phyloP scores from a whole-genome alignment of 2,797 vertebrate species.

The Megalops cyprinoides region DNA sequence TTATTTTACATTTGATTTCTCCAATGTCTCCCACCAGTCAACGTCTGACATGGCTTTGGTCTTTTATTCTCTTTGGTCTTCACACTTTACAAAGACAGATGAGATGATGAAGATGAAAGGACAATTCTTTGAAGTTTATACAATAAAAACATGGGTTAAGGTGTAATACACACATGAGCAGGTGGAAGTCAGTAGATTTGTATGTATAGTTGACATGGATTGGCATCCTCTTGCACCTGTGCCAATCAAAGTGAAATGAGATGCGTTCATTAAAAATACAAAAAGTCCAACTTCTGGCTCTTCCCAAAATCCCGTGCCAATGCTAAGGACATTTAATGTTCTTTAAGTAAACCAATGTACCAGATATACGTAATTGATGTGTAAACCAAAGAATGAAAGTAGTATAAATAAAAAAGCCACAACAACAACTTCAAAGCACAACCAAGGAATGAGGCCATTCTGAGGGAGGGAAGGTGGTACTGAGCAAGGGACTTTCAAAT shows the following conservation, averaged over 20 bases:
- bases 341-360: neutral
- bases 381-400: neutral
- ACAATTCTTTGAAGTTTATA: neutral
- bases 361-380: neutral
- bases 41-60: conserved; percentile 1
- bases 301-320: neutral
- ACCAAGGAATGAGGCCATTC: neutral
- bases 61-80: conserved; percentile 21
- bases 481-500: neutral
- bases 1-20: conserved; percentile 10
- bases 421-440: neutral
- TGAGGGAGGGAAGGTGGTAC: neutral
- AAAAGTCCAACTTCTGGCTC: neutral
- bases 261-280: neutral
- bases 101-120: conserved; percentile 5
- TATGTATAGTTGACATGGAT: neutral
- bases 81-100: neutral
- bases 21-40: conserved; percentile 12
- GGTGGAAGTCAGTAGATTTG: neutral
- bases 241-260: neutral
- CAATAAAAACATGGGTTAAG: neutral
- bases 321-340: neutral
- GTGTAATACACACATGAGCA: neutral
- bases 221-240: too few relatives aligned
- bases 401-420: neutral